Conservation (phyloP, 2,797 vertebrate species). For the Apodemus agrarius region DNA sequence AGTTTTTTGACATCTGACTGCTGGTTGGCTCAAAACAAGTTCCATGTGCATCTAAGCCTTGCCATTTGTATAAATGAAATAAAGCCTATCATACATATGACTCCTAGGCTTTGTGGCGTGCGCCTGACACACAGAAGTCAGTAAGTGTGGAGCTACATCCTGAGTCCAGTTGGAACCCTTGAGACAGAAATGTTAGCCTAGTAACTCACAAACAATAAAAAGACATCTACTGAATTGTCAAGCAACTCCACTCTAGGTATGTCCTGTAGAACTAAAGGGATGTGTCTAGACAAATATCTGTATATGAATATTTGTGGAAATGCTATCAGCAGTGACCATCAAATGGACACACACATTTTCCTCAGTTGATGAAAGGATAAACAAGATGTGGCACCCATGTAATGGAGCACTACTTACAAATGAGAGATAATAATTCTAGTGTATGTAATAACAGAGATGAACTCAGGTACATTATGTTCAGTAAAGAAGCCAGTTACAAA, state of each 20-base stretch:
- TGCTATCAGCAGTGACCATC: background rate
- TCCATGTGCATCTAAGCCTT: background rate
- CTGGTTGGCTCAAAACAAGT: background rate
- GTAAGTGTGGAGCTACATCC: background rate
- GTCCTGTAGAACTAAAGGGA: background rate
- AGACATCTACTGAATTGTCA: background rate
- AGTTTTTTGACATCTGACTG: background rate
- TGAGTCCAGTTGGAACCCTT: conserved; percentile 6
- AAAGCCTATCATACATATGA: background rate
- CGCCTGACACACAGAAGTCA: background rate
- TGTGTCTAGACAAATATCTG: background rate
- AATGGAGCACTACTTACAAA: conserved; percentile 39
- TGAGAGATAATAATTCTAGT: conserved; percentile 23
- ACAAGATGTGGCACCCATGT: background rate
- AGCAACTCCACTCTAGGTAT: background rate
- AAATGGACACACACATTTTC: conserved; percentile 12
- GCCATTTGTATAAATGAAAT: background rate
- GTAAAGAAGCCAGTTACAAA: background rate
- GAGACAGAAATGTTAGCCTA: conserved; percentile 8
- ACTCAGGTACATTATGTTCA: background rate
- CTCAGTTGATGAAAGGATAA: conserved; percentile 23
- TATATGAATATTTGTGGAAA: background rate
- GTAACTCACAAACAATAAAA: conserved; percentile 27
- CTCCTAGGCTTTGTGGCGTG: background rate
- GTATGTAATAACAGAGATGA: background rate